A percentile compares a stretch with the other conserved stretches of the same genome.
Evolutionary conservation across 2,797 vertebrate species (phyloP).

Genomic region (Dallia pectoralis): DNA sequence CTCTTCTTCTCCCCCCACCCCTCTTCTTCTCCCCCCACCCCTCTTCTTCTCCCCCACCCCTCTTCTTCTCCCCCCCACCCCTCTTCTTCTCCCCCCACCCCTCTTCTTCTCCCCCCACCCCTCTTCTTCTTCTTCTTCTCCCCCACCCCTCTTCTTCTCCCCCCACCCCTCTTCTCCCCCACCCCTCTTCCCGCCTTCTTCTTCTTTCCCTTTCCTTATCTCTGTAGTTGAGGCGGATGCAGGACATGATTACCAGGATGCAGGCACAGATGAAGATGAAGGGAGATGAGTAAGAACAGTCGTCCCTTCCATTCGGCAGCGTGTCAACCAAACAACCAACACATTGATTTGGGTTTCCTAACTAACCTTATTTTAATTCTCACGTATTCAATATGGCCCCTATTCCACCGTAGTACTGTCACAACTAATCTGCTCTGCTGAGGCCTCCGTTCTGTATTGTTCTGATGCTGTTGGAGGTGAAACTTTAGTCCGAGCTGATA

Average conservation of each 20-base stretch:
- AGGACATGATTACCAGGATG: conserved; percentile 90
- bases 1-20: background rate
- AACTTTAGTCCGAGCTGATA: too few species aligned
- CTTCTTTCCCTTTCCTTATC: background rate
- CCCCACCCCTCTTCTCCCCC: background rate
- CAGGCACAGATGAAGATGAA: conserved; percentile 89
- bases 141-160: background rate
- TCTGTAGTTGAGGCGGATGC: conserved; percentile 83
- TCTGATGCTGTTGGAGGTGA: background rate
- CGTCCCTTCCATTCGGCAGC: background rate
- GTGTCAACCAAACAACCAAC: background rate
- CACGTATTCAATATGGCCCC: background rate
- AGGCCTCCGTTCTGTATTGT: background rate
- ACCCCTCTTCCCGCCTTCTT: background rate
- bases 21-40: background rate
- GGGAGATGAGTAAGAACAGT: conserved; percentile 74
- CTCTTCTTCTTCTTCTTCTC: background rate
- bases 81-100: background rate
- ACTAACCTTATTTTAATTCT: background rate
- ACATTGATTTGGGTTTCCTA: background rate
- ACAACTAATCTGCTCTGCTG: background rate
- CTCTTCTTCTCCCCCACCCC: background rate
- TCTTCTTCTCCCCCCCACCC: background rate
- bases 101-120: background rate
- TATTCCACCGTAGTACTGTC: background rate